phyloP scores from a whole-genome alignment of 1,140 invertebrate genomes.

The Caenorhabditis tropicalis region DNA sequence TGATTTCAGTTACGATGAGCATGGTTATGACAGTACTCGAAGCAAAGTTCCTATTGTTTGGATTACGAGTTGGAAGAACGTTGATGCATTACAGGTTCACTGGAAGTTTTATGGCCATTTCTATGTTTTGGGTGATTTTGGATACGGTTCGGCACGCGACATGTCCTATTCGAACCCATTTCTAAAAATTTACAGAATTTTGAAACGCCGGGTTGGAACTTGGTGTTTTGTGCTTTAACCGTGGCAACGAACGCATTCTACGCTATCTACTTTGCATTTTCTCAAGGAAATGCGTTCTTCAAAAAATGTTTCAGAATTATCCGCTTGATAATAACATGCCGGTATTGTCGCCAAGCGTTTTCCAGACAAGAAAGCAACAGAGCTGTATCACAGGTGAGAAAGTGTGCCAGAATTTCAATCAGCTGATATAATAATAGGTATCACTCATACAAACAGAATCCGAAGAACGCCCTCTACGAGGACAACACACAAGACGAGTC shows the following conservation, averaged over 20 bases:
- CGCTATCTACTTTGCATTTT: neutral
- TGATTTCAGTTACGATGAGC: neutral
- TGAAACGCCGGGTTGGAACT: neutral
- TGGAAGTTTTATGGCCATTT: neutral
- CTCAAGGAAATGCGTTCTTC: neutral
- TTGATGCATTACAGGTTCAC: neutral
- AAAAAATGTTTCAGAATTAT: too few relatives aligned
- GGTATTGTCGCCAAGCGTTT: too few relatives aligned
- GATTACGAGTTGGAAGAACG: neutral
- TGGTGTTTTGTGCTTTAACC: neutral
- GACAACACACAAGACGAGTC: too few relatives aligned
- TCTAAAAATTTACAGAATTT: neutral
- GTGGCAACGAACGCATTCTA: neutral
- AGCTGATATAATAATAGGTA: too few relatives aligned
- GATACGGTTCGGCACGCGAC: neutral
- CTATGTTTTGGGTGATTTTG: neutral
- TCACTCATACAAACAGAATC: too few relatives aligned
- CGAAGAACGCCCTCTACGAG: too few relatives aligned
- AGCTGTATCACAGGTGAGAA: too few relatives aligned
- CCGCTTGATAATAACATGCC: too few relatives aligned
- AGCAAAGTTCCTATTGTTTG: neutral
- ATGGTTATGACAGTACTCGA: neutral
- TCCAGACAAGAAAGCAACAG: too few relatives aligned
- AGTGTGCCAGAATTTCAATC: too few relatives aligned
- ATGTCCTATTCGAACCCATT: neutral